These are phyloP conservation scores for Microplitis demolitor DNA, from an alignment of 1,140 invertebrate species.

Conservation along the genomic window DNA sequence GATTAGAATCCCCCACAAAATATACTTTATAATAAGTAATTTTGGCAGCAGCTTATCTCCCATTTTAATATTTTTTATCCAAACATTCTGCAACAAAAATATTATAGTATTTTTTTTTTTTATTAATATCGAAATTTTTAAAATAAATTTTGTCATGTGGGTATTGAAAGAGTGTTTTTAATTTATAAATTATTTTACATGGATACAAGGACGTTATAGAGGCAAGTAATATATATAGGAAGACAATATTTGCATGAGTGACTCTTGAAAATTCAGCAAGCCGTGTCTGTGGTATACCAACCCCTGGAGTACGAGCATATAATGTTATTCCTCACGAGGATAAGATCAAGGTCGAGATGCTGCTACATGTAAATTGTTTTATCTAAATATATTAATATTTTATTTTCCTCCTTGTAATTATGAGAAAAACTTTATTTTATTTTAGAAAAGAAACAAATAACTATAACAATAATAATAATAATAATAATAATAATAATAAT, in stretches of 20 bases:
- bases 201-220: neutral
- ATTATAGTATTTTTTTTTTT: neutral
- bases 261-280: constrained; percentile 23
- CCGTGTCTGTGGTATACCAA: constrained; percentile 3
- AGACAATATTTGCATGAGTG: constrained; percentile 23
- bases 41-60: too few species aligned
- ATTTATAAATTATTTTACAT: neutral
- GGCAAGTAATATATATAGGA: neutral
- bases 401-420: neutral
- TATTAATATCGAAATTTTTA: too few species aligned
- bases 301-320: constrained; percentile 15
- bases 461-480: too few species aligned
- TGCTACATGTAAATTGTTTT: neutral
- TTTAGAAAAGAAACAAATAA: too few species aligned
- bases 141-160: too few species aligned
- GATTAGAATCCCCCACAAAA: too few species aligned
- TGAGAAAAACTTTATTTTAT: constrained; percentile 4
- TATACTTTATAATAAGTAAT: too few species aligned
- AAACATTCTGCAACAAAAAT: neutral
- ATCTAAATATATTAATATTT: neutral
- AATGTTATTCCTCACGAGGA: constrained; percentile 11
- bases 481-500: too few species aligned
- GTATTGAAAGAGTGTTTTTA: too few species aligned
- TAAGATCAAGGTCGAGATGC: constrained; percentile 19
- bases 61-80: too few species aligned